These are phyloP conservation scores for Dicaeum eximium DNA, from an alignment of 2,113 vertebrate species.

Conservation along the genomic window DNA sequence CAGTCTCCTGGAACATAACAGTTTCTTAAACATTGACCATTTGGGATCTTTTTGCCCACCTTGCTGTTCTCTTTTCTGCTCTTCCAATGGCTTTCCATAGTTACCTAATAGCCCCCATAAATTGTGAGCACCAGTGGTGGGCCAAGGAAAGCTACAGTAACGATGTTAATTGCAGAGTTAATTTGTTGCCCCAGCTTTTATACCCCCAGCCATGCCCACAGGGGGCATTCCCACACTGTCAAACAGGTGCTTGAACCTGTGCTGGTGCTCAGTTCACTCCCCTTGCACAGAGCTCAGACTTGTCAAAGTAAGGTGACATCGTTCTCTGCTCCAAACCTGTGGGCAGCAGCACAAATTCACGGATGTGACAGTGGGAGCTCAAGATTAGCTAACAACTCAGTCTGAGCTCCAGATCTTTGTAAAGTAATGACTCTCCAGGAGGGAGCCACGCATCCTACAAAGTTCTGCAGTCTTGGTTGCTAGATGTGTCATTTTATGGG, in stretches of 20 bases:
- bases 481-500: background rate
- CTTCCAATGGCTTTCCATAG: background rate
- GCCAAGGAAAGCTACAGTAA: background rate
- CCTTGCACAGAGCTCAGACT: background rate
- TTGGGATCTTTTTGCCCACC: background rate
- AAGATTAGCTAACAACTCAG: background rate
- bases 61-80: background rate
- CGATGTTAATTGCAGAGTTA: background rate
- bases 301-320: background rate
- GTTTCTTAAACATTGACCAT: background rate
- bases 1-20: background rate
- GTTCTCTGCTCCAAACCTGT: background rate
- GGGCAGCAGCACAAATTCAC: background rate
- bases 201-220: background rate
- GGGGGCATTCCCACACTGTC: fast-evolving
- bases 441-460: background rate
- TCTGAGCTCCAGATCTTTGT: background rate
- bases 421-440: background rate
- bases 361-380: background rate
- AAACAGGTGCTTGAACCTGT: background rate
- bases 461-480: background rate
- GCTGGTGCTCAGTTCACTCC: fast-evolving
- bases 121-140: background rate
- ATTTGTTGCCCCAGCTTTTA: background rate
- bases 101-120: background rate